These are phyloP conservation scores for Periphyllus acericola DNA, from an alignment of 2,888 invertebrate species.

Conservation along the genomic window DNA sequence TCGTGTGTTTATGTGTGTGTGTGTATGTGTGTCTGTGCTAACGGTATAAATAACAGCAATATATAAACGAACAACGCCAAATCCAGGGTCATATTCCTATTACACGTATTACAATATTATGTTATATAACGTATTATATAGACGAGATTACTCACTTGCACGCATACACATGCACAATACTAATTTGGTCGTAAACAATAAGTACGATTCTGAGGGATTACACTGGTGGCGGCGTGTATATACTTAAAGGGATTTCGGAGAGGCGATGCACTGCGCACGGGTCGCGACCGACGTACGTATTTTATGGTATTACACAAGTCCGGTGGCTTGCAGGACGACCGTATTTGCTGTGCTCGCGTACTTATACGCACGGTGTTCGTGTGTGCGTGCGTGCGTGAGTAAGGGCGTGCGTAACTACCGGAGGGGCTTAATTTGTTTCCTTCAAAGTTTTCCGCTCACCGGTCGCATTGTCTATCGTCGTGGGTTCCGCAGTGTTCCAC, in stretches of 20 bases:
- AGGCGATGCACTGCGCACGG: not conserved
- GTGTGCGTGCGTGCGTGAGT: not conserved
- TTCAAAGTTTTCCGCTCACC: not conserved
- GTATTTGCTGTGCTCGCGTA: not conserved
- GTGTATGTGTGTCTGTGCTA: not conserved
- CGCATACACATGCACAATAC: not conserved
- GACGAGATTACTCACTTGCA: no score
- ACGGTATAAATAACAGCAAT: not conserved
- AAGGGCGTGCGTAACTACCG: not conserved
- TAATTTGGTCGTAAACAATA: slow-evolving; percentile 55
- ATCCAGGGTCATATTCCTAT: slow-evolving; percentile 32
- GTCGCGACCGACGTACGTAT: slow-evolving; percentile 4
- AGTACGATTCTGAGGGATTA: slow-evolving; percentile 48
- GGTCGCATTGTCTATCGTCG: not conserved
- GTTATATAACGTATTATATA: not conserved
- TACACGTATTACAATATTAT: not conserved
- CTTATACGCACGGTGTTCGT: no score
- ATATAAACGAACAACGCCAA: not conserved
- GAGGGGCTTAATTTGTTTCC: slow-evolving; percentile 4
- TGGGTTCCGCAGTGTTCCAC: not conserved
- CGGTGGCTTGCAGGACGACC: not conserved
- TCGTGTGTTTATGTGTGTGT: no score
- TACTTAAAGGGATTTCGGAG: slow-evolving; percentile 37
- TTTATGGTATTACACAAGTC: slow-evolving; percentile 22
- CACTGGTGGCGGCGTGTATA: not conserved